phyloP scores from a whole-genome alignment of 1,140 invertebrate genomes.

The Spodoptera litura region DNA sequence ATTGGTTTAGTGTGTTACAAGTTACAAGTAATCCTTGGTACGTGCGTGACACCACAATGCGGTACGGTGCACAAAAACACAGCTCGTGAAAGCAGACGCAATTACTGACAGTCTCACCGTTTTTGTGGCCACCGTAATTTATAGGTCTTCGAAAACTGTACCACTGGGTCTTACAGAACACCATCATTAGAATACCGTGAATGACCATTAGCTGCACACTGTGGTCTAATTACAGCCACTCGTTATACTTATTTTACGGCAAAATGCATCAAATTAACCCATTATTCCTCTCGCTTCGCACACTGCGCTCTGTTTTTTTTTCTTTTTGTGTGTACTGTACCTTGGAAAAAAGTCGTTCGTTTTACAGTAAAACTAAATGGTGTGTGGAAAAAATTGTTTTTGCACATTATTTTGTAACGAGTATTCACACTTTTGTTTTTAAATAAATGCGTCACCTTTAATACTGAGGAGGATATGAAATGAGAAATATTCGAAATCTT shows the following conservation, averaged over 20 bases:
- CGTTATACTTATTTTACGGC: conserved; percentile 52
- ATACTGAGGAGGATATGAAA: neutral
- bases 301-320: conserved; percentile 43
- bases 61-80: conserved; percentile 18
- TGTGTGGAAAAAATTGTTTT: neutral
- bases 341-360: conserved; percentile 42
- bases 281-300: conserved; percentile 49
- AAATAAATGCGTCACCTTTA: conserved; percentile 14
- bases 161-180: conserved; percentile 24
- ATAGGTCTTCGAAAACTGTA: conserved; percentile 46
- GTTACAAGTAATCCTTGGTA: conserved; percentile 7
- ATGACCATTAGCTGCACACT: conserved; percentile 49
- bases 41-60: conserved; percentile 41
- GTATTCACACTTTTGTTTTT: conserved; percentile 14
- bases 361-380: conserved; percentile 35
- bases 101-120: conserved; percentile 35
- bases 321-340: too few species aligned
- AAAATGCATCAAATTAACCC: conserved; percentile 58
- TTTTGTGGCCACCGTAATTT: conserved; percentile 36
- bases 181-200: conserved; percentile 56
- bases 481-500: too few species aligned
- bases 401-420: conserved; percentile 26
- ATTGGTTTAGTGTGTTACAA: conserved; percentile 37
- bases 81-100: conserved; percentile 18
- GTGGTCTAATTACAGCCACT: conserved; percentile 48